Conservation (phyloP, 2,888 invertebrate species). For the Pterobdella sp. region DNA sequence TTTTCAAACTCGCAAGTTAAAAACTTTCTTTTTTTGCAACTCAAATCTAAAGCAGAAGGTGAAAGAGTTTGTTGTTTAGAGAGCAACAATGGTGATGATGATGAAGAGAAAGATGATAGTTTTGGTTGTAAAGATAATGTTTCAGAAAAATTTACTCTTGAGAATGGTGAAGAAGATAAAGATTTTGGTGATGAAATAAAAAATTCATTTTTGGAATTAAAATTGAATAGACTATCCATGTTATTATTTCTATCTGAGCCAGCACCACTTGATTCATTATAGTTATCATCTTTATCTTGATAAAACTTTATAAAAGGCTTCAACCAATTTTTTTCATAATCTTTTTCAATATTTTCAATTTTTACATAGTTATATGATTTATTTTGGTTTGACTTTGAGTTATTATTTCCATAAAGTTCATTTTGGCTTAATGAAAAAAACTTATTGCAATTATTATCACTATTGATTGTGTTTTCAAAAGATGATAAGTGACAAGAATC, state of each 20-base stretch:
- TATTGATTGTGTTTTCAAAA: not conserved
- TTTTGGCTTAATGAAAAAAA: constrained; percentile 1
- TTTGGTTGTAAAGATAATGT: not conserved
- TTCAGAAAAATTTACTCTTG: too few relatives aligned
- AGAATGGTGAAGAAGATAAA: not conserved
- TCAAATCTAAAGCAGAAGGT: constrained; percentile 22
- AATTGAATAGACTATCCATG: too few relatives aligned
- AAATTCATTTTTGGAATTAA: too few relatives aligned
- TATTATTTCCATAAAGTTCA: not conserved
- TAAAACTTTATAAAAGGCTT: too few relatives aligned
- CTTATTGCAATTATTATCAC: not conserved
- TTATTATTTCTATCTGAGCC: too few relatives aligned
- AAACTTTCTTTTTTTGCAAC: constrained; percentile 23
- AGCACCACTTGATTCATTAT: too few relatives aligned
- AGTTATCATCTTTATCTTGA: too few relatives aligned
- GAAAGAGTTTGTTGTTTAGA: not conserved
- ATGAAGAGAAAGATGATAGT: not conserved
- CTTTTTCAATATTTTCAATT: not conserved
- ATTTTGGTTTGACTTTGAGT: not conserved
- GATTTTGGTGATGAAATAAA: too few relatives aligned
- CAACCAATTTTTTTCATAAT: not conserved
- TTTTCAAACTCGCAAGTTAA: not conserved
- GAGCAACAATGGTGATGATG: not conserved
- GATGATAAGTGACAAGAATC: not conserved
- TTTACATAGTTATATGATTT: not conserved